These are phyloP conservation scores for Paralvinella palmiformis DNA, from an alignment of 1,140 invertebrate species.

Conservation along the genomic window DNA sequence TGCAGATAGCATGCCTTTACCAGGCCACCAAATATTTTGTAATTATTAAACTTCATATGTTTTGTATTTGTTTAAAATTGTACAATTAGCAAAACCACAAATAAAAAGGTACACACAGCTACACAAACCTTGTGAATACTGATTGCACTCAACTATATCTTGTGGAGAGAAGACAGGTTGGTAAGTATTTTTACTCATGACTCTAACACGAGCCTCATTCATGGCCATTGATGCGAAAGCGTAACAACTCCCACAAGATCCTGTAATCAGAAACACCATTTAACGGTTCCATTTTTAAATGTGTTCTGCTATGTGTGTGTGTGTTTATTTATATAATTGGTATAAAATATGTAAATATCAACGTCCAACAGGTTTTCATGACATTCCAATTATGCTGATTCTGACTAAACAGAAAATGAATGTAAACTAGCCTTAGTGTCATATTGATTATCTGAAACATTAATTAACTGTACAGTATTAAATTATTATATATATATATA, in stretches of 20 bases:
- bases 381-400: too few species aligned
- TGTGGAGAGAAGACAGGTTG: constrained; percentile 51
- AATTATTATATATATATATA: too few species aligned
- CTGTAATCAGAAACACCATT: constrained; percentile 23
- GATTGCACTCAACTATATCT: constrained; percentile 53
- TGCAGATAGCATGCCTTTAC: too few species aligned
- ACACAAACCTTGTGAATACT: constrained; percentile 20
- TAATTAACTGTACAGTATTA: too few species aligned
- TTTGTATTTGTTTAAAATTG: not conserved
- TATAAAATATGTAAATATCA: not conserved
- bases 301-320: too few species aligned
- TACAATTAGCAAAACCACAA: too few species aligned
- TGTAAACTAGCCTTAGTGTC: too few species aligned
- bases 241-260: constrained; percentile 55
- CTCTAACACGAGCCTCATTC: constrained; percentile 49
- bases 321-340: constrained; percentile 6
- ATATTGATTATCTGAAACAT: too few species aligned
- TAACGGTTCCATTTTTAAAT: too few species aligned
- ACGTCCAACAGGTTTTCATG: too few species aligned
- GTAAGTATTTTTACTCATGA: constrained; percentile 51
- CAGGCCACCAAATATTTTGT: too few species aligned
- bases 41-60: not conserved
- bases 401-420: too few species aligned
- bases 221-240: constrained; percentile 54
- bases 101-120: not conserved